phyloP scores from a whole-genome alignment of 2,888 invertebrate genomes.

The Cosmia pyralina region DNA sequence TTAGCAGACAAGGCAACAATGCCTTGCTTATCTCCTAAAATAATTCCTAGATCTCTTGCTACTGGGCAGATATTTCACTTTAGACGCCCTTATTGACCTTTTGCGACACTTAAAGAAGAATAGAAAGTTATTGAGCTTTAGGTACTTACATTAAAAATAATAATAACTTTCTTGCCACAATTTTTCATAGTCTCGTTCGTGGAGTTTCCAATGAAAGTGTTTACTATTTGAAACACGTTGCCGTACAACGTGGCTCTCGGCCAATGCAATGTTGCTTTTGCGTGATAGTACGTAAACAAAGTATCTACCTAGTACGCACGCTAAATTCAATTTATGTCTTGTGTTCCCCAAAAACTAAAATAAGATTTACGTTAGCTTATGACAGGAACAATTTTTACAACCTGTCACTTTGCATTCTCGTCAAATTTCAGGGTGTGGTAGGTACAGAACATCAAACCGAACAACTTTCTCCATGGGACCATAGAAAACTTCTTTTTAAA shows the following conservation, averaged over 20 bases:
- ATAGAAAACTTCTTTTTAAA: too few relatives aligned
- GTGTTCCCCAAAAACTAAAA: conserved; percentile 11
- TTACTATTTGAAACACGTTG: conserved; percentile 40
- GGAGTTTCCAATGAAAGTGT: conserved; percentile 32
- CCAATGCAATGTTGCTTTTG: conserved; percentile 30
- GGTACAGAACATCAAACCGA: too few relatives aligned
- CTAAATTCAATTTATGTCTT: background rate
- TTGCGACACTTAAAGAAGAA: too few relatives aligned
- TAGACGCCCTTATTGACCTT: background rate
- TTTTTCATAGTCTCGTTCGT: background rate
- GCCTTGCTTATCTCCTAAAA: background rate
- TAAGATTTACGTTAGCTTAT: background rate
- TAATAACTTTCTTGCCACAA: rapidly evolving
- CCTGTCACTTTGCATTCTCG: too few relatives aligned
- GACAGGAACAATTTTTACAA: too few relatives aligned
- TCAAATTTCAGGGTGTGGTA: too few relatives aligned
- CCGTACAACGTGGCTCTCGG: conserved; percentile 25
- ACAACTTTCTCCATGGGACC: too few relatives aligned
- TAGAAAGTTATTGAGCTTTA: too few relatives aligned
- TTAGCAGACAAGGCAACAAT: background rate
- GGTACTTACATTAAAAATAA: too few relatives aligned
- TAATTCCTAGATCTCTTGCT: background rate
- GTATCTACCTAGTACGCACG: background rate
- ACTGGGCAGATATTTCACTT: background rate
- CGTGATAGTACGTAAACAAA: conserved; percentile 7